These are phyloP conservation scores for Platysteira castanea DNA, from an alignment of 2,113 vertebrate genomes.

Conservation along the genomic window DNA sequence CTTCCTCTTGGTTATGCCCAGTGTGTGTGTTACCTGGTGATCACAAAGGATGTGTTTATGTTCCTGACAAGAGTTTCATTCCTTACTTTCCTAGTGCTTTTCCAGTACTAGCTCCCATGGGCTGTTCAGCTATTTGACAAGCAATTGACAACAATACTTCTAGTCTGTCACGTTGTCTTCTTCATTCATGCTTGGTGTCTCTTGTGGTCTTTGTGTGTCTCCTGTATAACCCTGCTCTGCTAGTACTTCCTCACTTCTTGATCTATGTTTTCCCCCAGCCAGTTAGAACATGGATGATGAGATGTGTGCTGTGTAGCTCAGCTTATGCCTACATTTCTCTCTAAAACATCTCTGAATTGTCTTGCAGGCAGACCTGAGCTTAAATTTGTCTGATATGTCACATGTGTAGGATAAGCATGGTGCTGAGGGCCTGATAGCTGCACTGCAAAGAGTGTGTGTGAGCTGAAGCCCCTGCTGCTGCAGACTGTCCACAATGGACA, in stretches of 20 bases:
- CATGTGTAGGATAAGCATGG: rapidly evolving
- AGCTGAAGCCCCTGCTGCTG: not conserved
- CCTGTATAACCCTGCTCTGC: not conserved
- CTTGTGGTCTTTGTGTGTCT: not conserved
- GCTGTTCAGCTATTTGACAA: not conserved
- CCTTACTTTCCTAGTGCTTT: not conserved
- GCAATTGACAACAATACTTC: not conserved
- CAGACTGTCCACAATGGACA: not conserved
- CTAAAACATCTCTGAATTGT: not conserved
- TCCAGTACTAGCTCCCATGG: not conserved
- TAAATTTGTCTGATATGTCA: not conserved
- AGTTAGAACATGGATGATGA: not conserved
- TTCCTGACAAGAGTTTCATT: not conserved
- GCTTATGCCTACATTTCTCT: not conserved
- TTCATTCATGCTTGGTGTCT: not conserved
- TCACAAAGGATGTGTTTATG: not conserved
- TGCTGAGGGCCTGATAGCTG: not conserved
- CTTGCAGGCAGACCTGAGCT: not conserved
- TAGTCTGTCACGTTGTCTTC: not conserved
- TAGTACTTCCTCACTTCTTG: not conserved
- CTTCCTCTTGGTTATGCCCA: not conserved
- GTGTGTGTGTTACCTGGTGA: not conserved
- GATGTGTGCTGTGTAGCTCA: not conserved
- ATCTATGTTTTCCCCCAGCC: not conserved
- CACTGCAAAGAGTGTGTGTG: not conserved